phyloP scores from a whole-genome alignment of 2,113 vertebrate genomes.

The Phainopepla nitens region DNA sequence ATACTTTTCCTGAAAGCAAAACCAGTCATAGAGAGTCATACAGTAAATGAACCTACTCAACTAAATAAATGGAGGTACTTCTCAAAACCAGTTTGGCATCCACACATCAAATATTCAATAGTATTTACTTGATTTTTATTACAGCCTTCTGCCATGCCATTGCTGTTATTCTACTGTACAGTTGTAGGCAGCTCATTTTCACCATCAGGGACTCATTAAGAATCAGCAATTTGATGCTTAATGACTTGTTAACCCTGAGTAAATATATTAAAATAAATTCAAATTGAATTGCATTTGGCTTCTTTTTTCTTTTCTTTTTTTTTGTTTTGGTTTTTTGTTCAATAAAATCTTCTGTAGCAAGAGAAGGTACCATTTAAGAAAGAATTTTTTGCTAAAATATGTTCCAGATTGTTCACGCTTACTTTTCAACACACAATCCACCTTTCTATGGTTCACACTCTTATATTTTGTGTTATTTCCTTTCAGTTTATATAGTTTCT shows the following conservation, averaged over 20 bases:
- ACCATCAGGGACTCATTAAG: constrained; percentile 69
- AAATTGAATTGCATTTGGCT: constrained; percentile 53
- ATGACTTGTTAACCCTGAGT: constrained; percentile 75
- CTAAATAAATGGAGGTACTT: neutral
- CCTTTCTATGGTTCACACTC: neutral
- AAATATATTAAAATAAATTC: constrained; percentile 80
- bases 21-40: neutral
- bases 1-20: neutral
- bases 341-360: constrained; percentile 55
- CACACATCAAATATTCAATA: constrained; percentile 8
- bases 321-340: neutral
- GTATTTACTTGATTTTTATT: constrained; percentile 66
- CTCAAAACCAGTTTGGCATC: constrained; percentile 8
- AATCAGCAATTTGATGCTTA: constrained; percentile 74
- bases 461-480: neutral
- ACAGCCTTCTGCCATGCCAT: constrained; percentile 16
- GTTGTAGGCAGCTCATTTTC: constrained; percentile 66
- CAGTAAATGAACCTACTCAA: neutral
- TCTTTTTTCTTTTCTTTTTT: neutral
- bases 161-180: constrained; percentile 66
- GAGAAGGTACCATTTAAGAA: constrained; percentile 66
- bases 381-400: constrained; percentile 62
- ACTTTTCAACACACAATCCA: constrained; percentile 33
- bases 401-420: constrained; percentile 40
- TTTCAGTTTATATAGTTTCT: neutral